These are phyloP conservation scores for Zaprionus ornatus DNA, from an alignment of 1,140 invertebrate genomes.

Conservation along the genomic window DNA sequence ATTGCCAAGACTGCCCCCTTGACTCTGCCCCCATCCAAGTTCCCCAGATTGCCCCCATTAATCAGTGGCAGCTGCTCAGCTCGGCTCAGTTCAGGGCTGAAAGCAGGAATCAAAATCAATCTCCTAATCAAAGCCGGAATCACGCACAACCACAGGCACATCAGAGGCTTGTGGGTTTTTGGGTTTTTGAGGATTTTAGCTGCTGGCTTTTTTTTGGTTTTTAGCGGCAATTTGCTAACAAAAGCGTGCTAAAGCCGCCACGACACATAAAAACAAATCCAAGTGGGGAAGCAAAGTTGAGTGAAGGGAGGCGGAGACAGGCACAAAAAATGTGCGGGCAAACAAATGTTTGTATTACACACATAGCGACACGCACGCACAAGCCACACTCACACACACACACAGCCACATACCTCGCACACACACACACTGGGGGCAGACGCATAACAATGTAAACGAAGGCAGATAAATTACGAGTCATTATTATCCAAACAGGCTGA, in stretches of 20 bases:
- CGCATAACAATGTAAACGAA: constrained; percentile 75
- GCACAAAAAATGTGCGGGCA: constrained; percentile 51
- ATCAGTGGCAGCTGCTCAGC: background rate
- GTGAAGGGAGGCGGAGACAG: background rate
- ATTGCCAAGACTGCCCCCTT: constrained; percentile 13
- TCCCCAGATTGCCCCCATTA: background rate
- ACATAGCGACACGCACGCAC: constrained; percentile 63
- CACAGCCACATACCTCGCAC: constrained; percentile 42
- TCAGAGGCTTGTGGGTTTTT: constrained; percentile 39
- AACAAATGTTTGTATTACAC: constrained; percentile 73
- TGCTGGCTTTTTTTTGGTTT: constrained; percentile 20
- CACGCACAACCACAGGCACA: constrained; percentile 68
- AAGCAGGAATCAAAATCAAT: constrained; percentile 60
- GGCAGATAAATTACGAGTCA: constrained; percentile 79
- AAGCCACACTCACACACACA: constrained; percentile 25
- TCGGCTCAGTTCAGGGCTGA: background rate
- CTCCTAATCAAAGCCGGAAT: constrained; percentile 76
- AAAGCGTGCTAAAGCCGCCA: constrained; percentile 31
- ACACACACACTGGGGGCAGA: background rate
- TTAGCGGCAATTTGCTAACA: constrained; percentile 24
- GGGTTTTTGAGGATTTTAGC: constrained; percentile 2
- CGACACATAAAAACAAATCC: constrained; percentile 65
- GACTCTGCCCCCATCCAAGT: no score
- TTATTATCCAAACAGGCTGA: constrained; percentile 77
- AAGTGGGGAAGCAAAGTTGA: constrained; percentile 31